Evolutionary conservation across 2,888 invertebrate genomes (phyloP).

Genomic region (Lymantria dispar): DNA sequence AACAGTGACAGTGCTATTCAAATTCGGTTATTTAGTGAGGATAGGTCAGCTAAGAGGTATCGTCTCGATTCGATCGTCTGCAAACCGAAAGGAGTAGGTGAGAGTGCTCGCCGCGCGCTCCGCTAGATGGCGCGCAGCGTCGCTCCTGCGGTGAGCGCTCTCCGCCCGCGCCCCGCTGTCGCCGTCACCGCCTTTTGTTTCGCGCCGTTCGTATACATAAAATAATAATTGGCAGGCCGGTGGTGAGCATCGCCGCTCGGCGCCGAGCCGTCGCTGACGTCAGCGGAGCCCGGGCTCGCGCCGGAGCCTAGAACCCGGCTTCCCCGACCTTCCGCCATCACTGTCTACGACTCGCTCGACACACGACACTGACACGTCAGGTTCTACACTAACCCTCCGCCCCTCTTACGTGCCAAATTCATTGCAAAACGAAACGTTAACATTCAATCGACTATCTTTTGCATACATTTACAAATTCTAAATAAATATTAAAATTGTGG

Average conservation of each 20-base stretch:
- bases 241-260: slow-evolving; percentile 69
- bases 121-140: slow-evolving; percentile 78
- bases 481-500: slow-evolving; percentile 15
- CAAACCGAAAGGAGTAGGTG: slow-evolving; percentile 72
- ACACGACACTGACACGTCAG: slow-evolving; percentile 67
- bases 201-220: slow-evolving; percentile 74
- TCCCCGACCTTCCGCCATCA: slow-evolving; percentile 77
- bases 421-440: slow-evolving; percentile 45
- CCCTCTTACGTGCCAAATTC: slow-evolving; percentile 66
- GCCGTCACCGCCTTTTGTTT: slow-evolving; percentile 73
- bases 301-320: slow-evolving; percentile 64
- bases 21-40: slow-evolving; percentile 52
- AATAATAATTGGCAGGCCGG: slow-evolving; percentile 77
- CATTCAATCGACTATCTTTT: slow-evolving; percentile 33
- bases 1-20: slow-evolving; percentile 69
- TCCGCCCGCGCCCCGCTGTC: slow-evolving; percentile 73
- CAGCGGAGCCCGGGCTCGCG: slow-evolving; percentile 73
- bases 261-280: slow-evolving; percentile 79
- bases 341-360: slow-evolving; percentile 65
- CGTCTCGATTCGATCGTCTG: slow-evolving; percentile 79
- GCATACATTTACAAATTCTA: slow-evolving; percentile 29
- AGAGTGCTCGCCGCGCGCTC: slow-evolving; percentile 73
- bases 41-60: slow-evolving; percentile 60
- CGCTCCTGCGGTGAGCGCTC: slow-evolving; percentile 80
- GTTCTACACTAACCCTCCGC: slow-evolving; percentile 62